These are phyloP conservation scores for Baryphthengus martii DNA, from an alignment of 2,113 vertebrate genomes.

Conservation along the genomic window DNA sequence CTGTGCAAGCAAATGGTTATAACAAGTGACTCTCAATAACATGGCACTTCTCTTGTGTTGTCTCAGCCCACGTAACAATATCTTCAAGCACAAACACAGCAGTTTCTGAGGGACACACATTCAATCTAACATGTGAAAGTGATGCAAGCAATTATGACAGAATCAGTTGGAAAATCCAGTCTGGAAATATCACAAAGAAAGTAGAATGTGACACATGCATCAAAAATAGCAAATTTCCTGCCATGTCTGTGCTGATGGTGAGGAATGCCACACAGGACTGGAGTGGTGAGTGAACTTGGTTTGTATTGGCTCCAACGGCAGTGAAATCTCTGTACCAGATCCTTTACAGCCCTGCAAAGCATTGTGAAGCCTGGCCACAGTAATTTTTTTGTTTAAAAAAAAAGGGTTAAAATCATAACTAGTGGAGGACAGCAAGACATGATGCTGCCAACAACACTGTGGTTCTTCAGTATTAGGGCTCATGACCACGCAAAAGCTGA, in stretches of 20 bases:
- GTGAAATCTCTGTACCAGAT: not conserved
- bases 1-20: not conserved
- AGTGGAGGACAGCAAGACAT: not conserved
- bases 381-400: not conserved
- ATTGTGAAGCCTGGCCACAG: not conserved
- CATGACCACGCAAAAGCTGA: not conserved
- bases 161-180: conserved; percentile 69
- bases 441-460: not conserved
- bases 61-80: conserved; percentile 62
- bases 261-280: conserved; percentile 40
- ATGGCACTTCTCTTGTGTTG: not conserved
- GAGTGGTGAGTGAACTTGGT: conserved; percentile 60
- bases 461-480: not conserved
- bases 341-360: not conserved
- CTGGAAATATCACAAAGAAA: not conserved
- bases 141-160: conserved; percentile 61
- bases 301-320: not conserved
- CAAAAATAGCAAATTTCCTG: not conserved
- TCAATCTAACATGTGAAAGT: conserved; percentile 65
- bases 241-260: conserved; percentile 46
- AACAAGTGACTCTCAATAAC: not conserved
- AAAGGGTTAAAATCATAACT: not conserved
- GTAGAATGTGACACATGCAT: conserved; percentile 25
- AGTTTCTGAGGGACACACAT: conserved; percentile 53
- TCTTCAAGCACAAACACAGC: conserved; percentile 1